Conservation (phyloP, 2,797 vertebrate species). For the Potorous gilbertii region DNA sequence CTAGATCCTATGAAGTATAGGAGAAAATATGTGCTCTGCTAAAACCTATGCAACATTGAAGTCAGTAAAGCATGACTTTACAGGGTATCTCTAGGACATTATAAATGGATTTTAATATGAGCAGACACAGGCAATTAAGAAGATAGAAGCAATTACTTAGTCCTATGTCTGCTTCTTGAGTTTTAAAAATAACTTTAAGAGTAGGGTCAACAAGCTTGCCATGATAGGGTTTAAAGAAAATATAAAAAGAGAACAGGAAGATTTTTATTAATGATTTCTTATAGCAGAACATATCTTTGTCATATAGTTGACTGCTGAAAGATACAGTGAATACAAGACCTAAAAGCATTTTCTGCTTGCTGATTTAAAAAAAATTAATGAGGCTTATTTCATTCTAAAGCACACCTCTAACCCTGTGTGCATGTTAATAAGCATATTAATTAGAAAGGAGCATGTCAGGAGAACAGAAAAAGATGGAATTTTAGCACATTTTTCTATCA, state of each 20-base stretch:
- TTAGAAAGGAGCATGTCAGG: neutral
- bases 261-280: neutral
- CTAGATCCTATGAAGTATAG: neutral
- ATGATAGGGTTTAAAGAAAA: neutral
- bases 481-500: neutral
- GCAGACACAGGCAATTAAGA: neutral
- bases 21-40: neutral
- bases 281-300: neutral
- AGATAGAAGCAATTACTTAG: neutral
- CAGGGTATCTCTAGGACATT: neutral
- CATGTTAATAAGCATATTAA: neutral
- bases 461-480: neutral
- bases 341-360: neutral
- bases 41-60: neutral
- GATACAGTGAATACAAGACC: neutral
- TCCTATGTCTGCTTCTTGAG: neutral
- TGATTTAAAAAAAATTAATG: neutral
- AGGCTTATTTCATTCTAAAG: neutral
- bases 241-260: neutral
- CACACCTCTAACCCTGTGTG: neutral
- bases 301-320: neutral
- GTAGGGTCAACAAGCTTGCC: neutral
- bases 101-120: neutral
- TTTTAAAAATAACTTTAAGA: neutral
- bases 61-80: neutral